These are phyloP conservation scores for Luscinia luscinia DNA, from an alignment of 2,797 vertebrate species.

Conservation along the genomic window DNA sequence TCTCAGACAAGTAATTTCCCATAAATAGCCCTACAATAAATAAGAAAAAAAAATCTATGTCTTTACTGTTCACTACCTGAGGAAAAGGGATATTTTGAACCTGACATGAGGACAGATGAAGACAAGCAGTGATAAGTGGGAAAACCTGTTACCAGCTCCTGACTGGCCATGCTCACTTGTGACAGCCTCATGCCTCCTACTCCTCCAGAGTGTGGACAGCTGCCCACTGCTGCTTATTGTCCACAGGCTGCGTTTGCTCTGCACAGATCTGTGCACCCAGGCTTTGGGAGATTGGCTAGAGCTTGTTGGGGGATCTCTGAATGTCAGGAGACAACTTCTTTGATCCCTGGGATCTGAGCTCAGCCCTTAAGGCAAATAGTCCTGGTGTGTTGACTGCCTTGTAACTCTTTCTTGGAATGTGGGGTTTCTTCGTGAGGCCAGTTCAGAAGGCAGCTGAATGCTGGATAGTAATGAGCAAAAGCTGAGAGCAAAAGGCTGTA, in stretches of 20 bases:
- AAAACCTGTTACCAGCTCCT: background rate
- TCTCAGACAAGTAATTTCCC: background rate
- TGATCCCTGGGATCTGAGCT: background rate
- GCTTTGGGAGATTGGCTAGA: background rate
- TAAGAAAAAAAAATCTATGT: background rate
- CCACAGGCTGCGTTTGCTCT: background rate
- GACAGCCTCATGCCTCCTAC: background rate
- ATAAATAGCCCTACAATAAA: background rate
- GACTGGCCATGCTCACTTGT: background rate
- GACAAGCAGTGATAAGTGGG: background rate
- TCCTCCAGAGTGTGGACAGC: background rate
- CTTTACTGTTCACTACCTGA: background rate
- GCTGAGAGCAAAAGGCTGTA: background rate
- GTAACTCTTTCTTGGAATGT: background rate
- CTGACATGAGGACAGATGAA: background rate
- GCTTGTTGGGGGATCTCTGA: background rate
- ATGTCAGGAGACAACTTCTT: background rate
- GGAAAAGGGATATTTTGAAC: background rate
- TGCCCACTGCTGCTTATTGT: background rate
- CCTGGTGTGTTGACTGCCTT: background rate
- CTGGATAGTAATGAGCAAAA: background rate
- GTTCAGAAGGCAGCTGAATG: background rate
- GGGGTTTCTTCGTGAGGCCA: background rate
- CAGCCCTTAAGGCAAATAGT: background rate
- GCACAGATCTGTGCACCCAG: background rate